Evolutionary conservation across 1,140 invertebrate genomes (phyloP).

Genomic region (Branchinecta lynchi): DNA sequence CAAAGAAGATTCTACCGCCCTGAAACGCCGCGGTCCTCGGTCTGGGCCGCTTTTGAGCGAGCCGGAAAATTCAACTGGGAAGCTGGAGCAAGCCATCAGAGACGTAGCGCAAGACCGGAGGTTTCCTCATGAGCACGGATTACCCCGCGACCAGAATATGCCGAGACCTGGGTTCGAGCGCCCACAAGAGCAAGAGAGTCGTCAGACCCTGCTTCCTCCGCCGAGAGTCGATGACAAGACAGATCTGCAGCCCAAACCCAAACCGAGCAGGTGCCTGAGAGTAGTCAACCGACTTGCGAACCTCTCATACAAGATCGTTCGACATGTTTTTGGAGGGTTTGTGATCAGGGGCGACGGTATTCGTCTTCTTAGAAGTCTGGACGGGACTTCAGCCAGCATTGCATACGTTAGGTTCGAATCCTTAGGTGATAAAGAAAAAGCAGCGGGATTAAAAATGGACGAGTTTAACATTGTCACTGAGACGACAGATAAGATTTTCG

Average conservation of each 20-base stretch:
- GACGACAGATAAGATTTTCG: slow-evolving; percentile 16
- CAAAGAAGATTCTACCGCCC: too few relatives aligned
- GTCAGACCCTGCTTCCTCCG: background rate
- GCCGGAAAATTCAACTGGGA: too few relatives aligned
- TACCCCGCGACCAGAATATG: too few relatives aligned
- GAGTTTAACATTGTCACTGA: slow-evolving; percentile 12
- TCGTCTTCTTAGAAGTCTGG: slow-evolving; percentile 63
- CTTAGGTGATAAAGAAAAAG: slow-evolving; percentile 46
- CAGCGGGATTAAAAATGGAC: slow-evolving; percentile 40
- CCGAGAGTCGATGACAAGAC: slow-evolving; percentile 10
- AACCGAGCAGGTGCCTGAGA: slow-evolving; percentile 36
- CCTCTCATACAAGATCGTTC: slow-evolving; percentile 56
- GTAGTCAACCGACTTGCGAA: slow-evolving; percentile 48
- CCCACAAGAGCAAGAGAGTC: background rate
- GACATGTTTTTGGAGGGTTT: slow-evolving; percentile 58
- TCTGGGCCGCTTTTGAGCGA: too few relatives aligned
- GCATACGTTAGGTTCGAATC: slow-evolving; percentile 57
- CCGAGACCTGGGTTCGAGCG: too few relatives aligned
- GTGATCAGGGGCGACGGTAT: slow-evolving; percentile 65
- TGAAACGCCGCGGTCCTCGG: too few relatives aligned
- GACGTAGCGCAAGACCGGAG: too few relatives aligned
- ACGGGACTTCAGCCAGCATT: slow-evolving; percentile 57
- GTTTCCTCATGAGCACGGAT: too few relatives aligned
- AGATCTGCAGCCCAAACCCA: background rate
- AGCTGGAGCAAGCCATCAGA: too few relatives aligned